These are phyloP conservation scores for Drosophila ezoana DNA, from an alignment of 2,888 invertebrate species.

Conservation along the genomic window DNA sequence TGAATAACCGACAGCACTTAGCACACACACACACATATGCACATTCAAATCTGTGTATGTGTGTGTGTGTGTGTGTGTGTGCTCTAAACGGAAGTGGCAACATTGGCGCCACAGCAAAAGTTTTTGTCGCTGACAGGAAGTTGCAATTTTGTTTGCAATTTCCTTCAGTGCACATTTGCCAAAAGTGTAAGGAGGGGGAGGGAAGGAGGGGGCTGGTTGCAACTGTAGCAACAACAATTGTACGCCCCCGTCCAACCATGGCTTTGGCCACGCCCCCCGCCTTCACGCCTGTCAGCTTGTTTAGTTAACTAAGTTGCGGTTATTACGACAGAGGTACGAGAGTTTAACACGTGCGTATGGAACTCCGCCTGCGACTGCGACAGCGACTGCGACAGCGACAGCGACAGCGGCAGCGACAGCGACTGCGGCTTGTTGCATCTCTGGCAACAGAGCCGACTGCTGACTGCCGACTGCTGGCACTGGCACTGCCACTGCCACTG, in stretches of 20 bases:
- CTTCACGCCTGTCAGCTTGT: constrained; percentile 68
- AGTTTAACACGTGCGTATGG: constrained; percentile 52
- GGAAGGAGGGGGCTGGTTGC: constrained; percentile 1
- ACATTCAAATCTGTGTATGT: background rate
- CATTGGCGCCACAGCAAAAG: constrained; percentile 81
- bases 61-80: constrained; percentile 17
- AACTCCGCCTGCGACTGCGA: constrained; percentile 13
- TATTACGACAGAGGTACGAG: constrained; percentile 66
- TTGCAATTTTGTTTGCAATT: constrained; percentile 84
- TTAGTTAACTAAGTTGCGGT: constrained; percentile 80
- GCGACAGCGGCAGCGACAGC: constrained; percentile 8
- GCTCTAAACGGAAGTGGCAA: constrained; percentile 79
- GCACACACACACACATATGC: constrained; percentile 46
- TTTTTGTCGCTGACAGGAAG: constrained; percentile 82
- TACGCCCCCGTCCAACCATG: constrained; percentile 4
- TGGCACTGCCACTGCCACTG: background rate
- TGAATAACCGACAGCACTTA: constrained; percentile 81
- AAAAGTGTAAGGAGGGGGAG: constrained; percentile 13
- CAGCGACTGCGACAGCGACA: constrained; percentile 10
- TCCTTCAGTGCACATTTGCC: constrained; percentile 75
- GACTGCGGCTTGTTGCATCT: constrained; percentile 29
- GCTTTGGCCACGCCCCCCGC: background rate
- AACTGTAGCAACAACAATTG: constrained; percentile 39
- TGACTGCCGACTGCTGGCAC: background rate
- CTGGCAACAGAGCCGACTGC: constrained; percentile 1